Conservation (phyloP, 1,140 invertebrate species). For the Drosophila persimilis region DNA sequence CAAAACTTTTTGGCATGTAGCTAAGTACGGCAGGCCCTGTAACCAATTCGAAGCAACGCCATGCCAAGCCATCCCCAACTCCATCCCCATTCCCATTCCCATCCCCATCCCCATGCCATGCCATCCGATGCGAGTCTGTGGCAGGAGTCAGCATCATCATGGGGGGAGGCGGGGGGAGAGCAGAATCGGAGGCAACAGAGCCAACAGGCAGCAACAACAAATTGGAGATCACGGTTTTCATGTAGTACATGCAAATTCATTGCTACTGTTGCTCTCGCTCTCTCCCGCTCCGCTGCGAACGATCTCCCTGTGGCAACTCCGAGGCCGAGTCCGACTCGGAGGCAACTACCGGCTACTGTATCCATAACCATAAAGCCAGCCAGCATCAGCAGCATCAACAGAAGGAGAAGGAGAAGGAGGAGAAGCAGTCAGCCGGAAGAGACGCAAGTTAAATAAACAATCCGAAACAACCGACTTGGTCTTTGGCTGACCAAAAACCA, state of each 20-base stretch:
- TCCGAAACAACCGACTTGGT: slow-evolving; percentile 56
- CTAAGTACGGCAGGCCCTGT: slow-evolving; percentile 68
- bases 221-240: slow-evolving; percentile 83
- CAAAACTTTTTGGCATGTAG: slow-evolving; percentile 76
- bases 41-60: slow-evolving; percentile 62
- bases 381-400: neutral
- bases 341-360: slow-evolving; percentile 38
- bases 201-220: slow-evolving; percentile 62
- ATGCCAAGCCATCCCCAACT: slow-evolving; percentile 21
- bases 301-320: too few species aligned
- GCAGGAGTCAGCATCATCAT: too few species aligned
- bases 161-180: neutral
- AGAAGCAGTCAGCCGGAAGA: slow-evolving; percentile 56
- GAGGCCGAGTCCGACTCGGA: too few species aligned
- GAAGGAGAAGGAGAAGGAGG: neutral
- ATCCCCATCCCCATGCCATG: neutral
- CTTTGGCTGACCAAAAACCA: slow-evolving; percentile 9
- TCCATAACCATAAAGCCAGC: slow-evolving; percentile 71
- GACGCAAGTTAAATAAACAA: slow-evolving; percentile 72
- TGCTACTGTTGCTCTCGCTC: slow-evolving; percentile 75
- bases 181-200: too few species aligned
- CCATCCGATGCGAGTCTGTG: neutral
- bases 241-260: slow-evolving; percentile 83
- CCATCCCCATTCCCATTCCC: neutral
- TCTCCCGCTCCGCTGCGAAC: neutral